Evolutionary conservation across 2,797 vertebrate genomes (phyloP), one percentile per base, ranked within the genome.

Genomic region (Chaetophractus vellerosus): DNA sequence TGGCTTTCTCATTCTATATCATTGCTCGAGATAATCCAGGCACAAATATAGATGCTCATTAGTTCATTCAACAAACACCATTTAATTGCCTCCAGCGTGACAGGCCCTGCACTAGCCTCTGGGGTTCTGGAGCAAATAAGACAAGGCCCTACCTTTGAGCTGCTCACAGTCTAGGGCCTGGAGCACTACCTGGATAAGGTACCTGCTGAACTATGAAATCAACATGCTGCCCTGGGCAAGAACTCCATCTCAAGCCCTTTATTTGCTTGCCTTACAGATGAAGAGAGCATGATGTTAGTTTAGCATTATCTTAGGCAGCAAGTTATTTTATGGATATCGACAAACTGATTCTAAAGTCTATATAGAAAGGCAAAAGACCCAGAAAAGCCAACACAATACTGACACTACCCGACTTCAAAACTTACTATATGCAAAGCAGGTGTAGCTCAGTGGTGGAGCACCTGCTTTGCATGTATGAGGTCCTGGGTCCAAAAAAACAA

Each of bases 161-260:
- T 6, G 18, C 15, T 23, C 0, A 0, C 33, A 1, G 23, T 15
- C 66, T 66, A 14, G 21, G 55, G 6, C 64, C 57, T 3, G 2
- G 18, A 10, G 14, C 0, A 3, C 19, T 0, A 33, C 52, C 82
- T 9, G 21, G 50, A 59, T 3, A 10, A 38, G 15, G 61, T 3
- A 1, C 24, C 5, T 2, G 9, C 24, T 45, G 45, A 64, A 11
- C 33, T 0, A 0, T 0, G 26, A 41, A 26, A 10, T 7, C 28
- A 1, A 0, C 23, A 14, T 0, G 2, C 55, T 9, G 15, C 0
- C 6, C 0, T 0, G 2, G 33, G 24, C 16, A 15, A 0, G 38
- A 18, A 15, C 15, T 24, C 87, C 38, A 5, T 0, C 5, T 41
- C 1, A 0, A 1, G 38, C 38, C 38, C 38, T 38, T 38, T 38